Evolutionary conservation across 1,140 invertebrate genomes (phyloP).

Genomic region (Leptonema lineaticorne): DNA sequence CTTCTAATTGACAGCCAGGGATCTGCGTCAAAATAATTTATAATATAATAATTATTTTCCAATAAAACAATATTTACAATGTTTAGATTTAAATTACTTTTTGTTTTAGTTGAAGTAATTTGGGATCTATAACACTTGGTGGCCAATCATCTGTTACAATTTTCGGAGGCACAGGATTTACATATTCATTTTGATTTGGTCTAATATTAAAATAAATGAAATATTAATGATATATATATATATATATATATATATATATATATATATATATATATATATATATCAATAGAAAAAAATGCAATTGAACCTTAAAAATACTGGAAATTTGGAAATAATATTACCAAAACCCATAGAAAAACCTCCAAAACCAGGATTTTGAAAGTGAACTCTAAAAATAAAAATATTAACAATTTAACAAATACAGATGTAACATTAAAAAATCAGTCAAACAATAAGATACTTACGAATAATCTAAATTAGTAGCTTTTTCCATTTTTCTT

Average conservation of each 20-base stretch:
- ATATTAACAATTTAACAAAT: neutral
- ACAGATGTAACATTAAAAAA: neutral
- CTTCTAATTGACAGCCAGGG: slow-evolving; percentile 13
- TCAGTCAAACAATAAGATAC: neutral
- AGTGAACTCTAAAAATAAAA: slow-evolving; percentile 27
- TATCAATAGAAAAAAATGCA: neutral
- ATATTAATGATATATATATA: neutral
- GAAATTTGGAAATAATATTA: slow-evolving; percentile 7
- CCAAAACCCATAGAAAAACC: slow-evolving; percentile 13
- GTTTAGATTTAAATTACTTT: slow-evolving; percentile 26
- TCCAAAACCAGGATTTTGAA: slow-evolving; percentile 28
- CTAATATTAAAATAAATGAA: slow-evolving; percentile 13
- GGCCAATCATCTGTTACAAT: slow-evolving; percentile 18
- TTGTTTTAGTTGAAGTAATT: slow-evolving; percentile 26
- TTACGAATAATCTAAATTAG: slow-evolving; percentile 13
- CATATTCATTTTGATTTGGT: slow-evolving; percentile 31
- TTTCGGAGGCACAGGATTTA: slow-evolving; percentile 32
- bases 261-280: neutral
- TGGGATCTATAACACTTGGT: slow-evolving; percentile 13
- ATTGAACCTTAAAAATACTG: slow-evolving; percentile 7
- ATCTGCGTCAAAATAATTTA: neutral
- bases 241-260: neutral
- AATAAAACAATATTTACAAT: neutral
- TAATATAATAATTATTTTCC: neutral
- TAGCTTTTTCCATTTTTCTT: neutral